Evolutionary conservation across 2,113 vertebrate genomes (phyloP), one percentile per base, ranked within the genome.

Genomic region (Elanus axillaris): DNA sequence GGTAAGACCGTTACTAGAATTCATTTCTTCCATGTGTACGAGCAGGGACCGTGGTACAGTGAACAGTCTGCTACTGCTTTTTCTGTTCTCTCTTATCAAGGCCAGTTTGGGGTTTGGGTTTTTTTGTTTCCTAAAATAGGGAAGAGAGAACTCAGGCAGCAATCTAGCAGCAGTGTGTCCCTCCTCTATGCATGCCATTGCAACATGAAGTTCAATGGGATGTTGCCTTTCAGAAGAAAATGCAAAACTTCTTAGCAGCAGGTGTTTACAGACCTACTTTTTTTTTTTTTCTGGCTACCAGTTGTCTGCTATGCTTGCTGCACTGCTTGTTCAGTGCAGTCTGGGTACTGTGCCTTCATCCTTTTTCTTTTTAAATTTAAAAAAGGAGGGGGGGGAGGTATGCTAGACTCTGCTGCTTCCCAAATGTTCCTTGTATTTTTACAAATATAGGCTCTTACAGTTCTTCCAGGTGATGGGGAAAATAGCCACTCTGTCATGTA

Each of bases 341-440:
- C 90, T 3, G 2, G 40, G 88, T 66, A 87, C 94, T 87, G 95
- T 97, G 95, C 93, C 94, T 96, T 97, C 91, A 77, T 29, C 76
- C 62, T 76, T 68, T 29, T 42, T 63, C 9, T 56, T 62, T 38
- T 32, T 55, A 25, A 11, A 79, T 64, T 76, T 52, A 8, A 90
- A 85, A 73, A 81, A 43, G 50, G 76, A 43, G 53, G n/a, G 12
- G 1, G 11, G 11, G 25, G n/a, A 77, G 40, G n/a, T 36, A 45
- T 7, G 8, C 31, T 83, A n/a, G 45, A 62, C 45, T 42, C 79
- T 62, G 85, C 85, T 86, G 71, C 86, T 95, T 93, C 93, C 80
- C 75, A 43, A 48, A 74, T 4, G 43, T 43, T 87, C 77, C 42
- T 38, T 76, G 56, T 78, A 36, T 87, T 95, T 86, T 85, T 76